Conservation (phyloP, 1,140 invertebrate species). For the Listronotus bonariensis region DNA sequence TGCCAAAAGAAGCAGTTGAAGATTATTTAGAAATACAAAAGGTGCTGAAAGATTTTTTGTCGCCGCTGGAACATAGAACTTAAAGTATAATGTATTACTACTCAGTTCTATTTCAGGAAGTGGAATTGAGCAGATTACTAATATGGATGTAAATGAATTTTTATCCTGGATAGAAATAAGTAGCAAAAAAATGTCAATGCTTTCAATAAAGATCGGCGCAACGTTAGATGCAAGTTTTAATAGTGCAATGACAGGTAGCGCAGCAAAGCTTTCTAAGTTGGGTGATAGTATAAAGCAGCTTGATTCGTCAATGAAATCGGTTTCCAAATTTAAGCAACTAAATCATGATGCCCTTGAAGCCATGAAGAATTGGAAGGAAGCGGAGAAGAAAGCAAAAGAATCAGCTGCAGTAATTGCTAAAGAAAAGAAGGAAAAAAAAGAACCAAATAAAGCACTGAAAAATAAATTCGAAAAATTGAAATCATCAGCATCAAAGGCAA, state of each 20-base stretch:
- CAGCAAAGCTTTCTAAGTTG: no score
- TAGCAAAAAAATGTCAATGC: no score
- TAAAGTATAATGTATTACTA: neutral
- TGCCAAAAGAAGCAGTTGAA: conserved; percentile 19
- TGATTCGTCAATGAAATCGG: no score
- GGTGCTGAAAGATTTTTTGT: neutral
- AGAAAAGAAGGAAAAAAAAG: conserved; percentile 14
- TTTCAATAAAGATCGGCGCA: no score
- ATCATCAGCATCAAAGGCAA: conserved; percentile 8
- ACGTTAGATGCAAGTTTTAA: no score
- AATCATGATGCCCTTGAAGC: conserved; percentile 14
- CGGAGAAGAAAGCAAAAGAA: conserved; percentile 13
- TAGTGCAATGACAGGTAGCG: no score
- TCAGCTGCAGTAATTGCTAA: conserved; percentile 12
- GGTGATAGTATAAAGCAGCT: no score
- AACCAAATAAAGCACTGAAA: conserved; percentile 9
- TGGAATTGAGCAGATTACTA: no score
- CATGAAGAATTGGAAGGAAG: conserved; percentile 14
- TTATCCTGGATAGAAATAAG: no score
- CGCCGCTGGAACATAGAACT: neutral
- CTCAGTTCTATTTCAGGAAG: neutral
- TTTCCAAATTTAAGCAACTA: no score
- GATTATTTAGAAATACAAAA: neutral
- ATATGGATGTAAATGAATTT: no score
- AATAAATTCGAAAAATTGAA: conserved; percentile 13